Conservation (phyloP, 2,888 invertebrate genomes). For the Parelbella ahira region DNA sequence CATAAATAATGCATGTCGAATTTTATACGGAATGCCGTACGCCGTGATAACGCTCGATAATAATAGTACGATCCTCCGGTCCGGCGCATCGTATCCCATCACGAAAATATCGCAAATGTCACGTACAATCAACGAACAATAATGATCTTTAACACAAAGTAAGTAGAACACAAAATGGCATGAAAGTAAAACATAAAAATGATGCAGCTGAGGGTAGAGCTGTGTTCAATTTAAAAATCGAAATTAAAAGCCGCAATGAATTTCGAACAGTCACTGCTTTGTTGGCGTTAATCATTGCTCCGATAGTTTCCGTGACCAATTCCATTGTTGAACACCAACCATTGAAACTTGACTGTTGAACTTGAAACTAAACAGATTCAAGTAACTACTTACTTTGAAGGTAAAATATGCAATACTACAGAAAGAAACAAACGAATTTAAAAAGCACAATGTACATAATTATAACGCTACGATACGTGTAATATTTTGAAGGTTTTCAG, state of each 20-base stretch:
- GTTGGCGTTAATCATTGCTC: constrained; percentile 26
- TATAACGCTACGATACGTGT: too few species aligned
- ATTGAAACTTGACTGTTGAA: constrained; percentile 23
- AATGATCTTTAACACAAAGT: not conserved
- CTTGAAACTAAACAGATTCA: constrained; percentile 19
- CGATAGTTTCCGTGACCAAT: constrained; percentile 23
- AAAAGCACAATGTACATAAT: too few species aligned
- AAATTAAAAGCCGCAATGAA: constrained; percentile 27
- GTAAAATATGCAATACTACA: constrained; percentile 4
- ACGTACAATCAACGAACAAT: not conserved
- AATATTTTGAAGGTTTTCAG: too few species aligned
- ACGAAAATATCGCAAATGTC: constrained; percentile 15
- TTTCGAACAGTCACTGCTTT: constrained; percentile 24
- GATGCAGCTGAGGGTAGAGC: constrained; percentile 23
- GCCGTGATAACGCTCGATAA: constrained; percentile 55
- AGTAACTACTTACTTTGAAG: constrained; percentile 3
- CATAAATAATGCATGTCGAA: constrained; percentile 77
- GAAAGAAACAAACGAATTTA: not conserved
- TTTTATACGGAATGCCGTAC: constrained; percentile 49
- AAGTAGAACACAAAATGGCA: constrained; percentile 2
- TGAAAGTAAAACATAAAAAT: constrained; percentile 8
- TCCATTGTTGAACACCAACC: constrained; percentile 18
- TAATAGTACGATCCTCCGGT: constrained; percentile 45
- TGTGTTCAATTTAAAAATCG: constrained; percentile 26
- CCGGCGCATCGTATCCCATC: constrained; percentile 27